phyloP scores from a whole-genome alignment of 1,140 invertebrate species.

The Drosophila pseudoananassae region DNA sequence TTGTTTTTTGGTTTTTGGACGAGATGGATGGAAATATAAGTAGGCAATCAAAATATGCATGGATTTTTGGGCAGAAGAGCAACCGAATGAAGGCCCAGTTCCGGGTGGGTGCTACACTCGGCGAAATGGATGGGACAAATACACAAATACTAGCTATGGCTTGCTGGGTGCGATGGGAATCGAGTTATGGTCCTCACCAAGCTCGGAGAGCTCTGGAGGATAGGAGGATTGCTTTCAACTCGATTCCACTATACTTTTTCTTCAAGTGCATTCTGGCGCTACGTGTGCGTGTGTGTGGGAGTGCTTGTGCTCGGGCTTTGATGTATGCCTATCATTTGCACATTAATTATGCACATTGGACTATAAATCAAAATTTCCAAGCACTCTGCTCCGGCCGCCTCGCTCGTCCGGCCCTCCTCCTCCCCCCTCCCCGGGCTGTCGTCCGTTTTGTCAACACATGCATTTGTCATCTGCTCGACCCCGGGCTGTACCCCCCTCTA shows the following conservation, averaged over 20 bases:
- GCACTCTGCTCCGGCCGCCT: conserved; percentile 11
- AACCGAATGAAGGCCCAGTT: conserved; percentile 32
- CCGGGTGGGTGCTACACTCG: conserved; percentile 28
- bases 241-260: not conserved
- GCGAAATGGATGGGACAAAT: conserved; percentile 1
- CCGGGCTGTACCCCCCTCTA: not conserved
- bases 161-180: not conserved
- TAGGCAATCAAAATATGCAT: conserved; percentile 54
- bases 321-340: conserved; percentile 71
- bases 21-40: conserved; percentile 16
- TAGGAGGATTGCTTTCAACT: not conserved
- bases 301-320: conserved; percentile 19
- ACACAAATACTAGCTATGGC: not conserved
- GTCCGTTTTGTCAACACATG: conserved; percentile 70
- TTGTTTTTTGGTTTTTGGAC: not conserved
- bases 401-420: too few species aligned
- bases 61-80: conserved; percentile 33
- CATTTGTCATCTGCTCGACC: conserved; percentile 72
- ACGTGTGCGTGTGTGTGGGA: conserved; percentile 3
- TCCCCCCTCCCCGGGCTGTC: not conserved
- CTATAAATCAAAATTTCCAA: conserved; percentile 75
- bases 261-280: conserved; percentile 12
- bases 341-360: conserved; percentile 78
- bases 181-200: not conserved
- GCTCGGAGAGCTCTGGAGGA: too few species aligned